Evolutionary conservation across 2,888 invertebrate genomes (phyloP), one percentile per base, ranked within the genome.

Genomic region (Notodonta ziczac): DNA sequence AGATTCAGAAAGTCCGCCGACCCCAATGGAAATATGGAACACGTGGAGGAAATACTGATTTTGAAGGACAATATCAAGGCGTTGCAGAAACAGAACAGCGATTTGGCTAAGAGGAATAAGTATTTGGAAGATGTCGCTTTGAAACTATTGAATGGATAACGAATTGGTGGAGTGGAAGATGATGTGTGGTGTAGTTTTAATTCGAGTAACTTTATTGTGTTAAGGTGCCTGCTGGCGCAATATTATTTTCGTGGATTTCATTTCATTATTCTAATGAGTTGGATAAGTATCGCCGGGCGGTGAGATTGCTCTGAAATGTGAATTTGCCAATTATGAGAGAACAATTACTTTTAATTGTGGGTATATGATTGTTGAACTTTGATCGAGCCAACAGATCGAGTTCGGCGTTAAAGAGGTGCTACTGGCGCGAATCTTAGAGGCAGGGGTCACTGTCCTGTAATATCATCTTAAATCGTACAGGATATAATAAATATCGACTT

Each of bases 21-120:
- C 46, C n/a, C 5, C 58, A 72, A 66, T 62, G 72, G 66, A 57
- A 46, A 5, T n/a, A 46, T 46, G 46, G 46, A 46, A 5, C 13
- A 46, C 46, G n/a, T 13, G n/a, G 46, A 65, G 57, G 65, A 46
- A 46, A 78, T 69, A 67, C 73, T 62, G 56, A 39, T 70, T 56
- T 63, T 76, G 42, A 76, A 70, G 42, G 72, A 75, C 13, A 76
- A 72, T 61, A 32, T 76, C 35, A 66, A 67, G 59, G 63, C 63
- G 32, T 57, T 73, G 53, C 66, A 71, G 58, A 66, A 66, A 60
- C 56, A 66, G 48, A 73, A 73, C 55, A 60, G 54, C 40, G 67
- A 69, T 44, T 68, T 74, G 56, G 12, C 66, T 13, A 50, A 42
- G 14, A 64, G 64, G 56, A 75, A 74, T 65, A 66, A 65, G 44